Conservation (phyloP, 2,888 invertebrate genomes). For the Sinopyrophorus schimmeli region DNA sequence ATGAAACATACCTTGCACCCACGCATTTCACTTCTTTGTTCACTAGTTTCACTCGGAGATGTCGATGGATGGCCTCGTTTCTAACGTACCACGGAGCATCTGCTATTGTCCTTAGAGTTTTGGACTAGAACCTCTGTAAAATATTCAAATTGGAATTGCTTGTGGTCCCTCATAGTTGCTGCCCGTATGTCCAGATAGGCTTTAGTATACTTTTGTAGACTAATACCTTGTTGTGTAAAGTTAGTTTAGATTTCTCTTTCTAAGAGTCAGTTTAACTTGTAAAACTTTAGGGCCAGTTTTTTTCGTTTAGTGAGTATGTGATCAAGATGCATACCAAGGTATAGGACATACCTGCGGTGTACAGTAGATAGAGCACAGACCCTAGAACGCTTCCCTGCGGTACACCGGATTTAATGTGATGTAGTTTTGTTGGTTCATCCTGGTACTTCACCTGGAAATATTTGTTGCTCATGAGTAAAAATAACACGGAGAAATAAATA, state of each 20-base stretch:
- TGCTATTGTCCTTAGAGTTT: constrained; percentile 10
- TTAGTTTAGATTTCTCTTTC: constrained; percentile 9
- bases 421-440: too few species aligned
- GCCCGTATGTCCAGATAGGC: constrained; percentile 30
- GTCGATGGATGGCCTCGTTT: constrained; percentile 8
- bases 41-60: constrained; percentile 10
- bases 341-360: too few species aligned
- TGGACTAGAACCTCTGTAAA: constrained; percentile 15
- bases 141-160: constrained; percentile 20
- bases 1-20: constrained; percentile 2
- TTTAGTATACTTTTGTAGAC: constrained; percentile 23
- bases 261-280: constrained; percentile 4
- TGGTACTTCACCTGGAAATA: too few species aligned
- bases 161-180: constrained; percentile 27
- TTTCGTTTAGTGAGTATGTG: not conserved
- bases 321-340: too few species aligned
- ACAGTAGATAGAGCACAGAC: too few species aligned
- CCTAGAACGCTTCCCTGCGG: too few species aligned
- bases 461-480: too few species aligned
- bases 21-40: constrained; percentile 9
- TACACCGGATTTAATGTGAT: too few species aligned
- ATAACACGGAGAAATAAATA: too few species aligned
- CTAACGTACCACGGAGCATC: constrained; percentile 9
- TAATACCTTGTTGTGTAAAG: constrained; percentile 12
- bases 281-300: constrained; percentile 4